Evolutionary conservation across 2,113 vertebrate species (phyloP).

Genomic region (Lophochroa leadbeateri): DNA sequence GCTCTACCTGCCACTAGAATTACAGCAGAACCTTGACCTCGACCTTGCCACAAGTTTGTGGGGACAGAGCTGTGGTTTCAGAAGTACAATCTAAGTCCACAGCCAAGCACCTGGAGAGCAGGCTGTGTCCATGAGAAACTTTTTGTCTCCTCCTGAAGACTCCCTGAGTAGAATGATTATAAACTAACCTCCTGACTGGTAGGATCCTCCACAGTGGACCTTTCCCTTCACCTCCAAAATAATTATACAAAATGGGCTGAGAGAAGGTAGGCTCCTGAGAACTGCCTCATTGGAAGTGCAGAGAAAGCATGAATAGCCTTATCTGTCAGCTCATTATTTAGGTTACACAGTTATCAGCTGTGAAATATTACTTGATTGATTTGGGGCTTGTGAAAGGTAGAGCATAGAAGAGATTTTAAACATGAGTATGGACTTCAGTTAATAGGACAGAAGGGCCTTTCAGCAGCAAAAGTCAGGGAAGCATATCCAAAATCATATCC

Average conservation of each 20-base stretch:
- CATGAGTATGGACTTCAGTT: not conserved
- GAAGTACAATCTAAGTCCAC: not conserved
- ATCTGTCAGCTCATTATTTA: not conserved
- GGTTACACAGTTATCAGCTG: not conserved
- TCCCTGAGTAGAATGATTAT: not conserved
- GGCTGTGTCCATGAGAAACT: fast-evolving
- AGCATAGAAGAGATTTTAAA: not conserved
- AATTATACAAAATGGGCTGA: not conserved
- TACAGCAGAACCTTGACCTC: not conserved
- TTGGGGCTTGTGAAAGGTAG: not conserved
- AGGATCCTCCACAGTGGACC: not conserved
- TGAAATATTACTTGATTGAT: not conserved
- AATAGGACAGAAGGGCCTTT: not conserved
- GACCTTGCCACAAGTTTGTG: not conserved
- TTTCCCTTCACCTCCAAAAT: not conserved
- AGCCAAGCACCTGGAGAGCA: not conserved
- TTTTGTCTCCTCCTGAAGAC: not conserved
- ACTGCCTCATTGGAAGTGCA: not conserved
- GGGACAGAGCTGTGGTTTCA: not conserved
- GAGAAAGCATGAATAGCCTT: not conserved
- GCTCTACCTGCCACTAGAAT: not conserved
- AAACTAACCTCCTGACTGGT: not conserved
- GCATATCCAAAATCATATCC: not conserved
- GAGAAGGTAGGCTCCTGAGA: not conserved
- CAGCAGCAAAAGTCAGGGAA: not conserved